Conservation (phyloP, 2,113 vertebrate genomes). For the Limanda limanda region DNA sequence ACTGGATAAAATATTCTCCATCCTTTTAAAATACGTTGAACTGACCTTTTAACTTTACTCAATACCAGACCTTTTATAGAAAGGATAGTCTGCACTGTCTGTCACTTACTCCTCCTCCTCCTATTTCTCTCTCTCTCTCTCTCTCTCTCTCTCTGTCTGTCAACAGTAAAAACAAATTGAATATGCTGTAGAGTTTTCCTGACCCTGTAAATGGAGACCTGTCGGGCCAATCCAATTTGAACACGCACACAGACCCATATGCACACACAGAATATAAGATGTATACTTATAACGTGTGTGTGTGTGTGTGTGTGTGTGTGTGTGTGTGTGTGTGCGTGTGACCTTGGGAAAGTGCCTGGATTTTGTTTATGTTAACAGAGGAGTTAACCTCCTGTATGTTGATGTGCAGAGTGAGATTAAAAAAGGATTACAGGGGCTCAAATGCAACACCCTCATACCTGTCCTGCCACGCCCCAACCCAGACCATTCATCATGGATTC, state of each 20-base stretch:
- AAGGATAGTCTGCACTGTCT: slow-evolving; percentile 9
- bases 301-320: slow-evolving; percentile 3
- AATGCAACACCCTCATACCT: background rate
- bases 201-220: slow-evolving; percentile 58
- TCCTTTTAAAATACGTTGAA: no score
- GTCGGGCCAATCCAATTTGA: slow-evolving; percentile 53
- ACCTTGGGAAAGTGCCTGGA: slow-evolving; percentile 50
- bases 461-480: background rate
- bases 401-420: slow-evolving; percentile 36
- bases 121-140: background rate
- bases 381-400: slow-evolving; percentile 32
- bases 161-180: slow-evolving; percentile 51
- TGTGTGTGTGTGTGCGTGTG: slow-evolving; percentile 1
- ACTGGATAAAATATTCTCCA: no score
- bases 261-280: slow-evolving; percentile 9
- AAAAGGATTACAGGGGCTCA: slow-evolving; percentile 43
- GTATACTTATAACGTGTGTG: slow-evolving; percentile 10
- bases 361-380: slow-evolving; percentile 13
- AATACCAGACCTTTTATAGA: background rate
- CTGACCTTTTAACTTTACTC: background rate
- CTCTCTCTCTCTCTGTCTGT: slow-evolving; percentile 1
- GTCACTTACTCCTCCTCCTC: background rate
- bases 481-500: slow-evolving; percentile 13
- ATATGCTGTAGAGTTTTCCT: slow-evolving; percentile 62
- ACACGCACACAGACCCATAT: slow-evolving; percentile 12